Evolutionary conservation across 1,140 invertebrate species (phyloP).

Genomic region (Delia radicum): DNA sequence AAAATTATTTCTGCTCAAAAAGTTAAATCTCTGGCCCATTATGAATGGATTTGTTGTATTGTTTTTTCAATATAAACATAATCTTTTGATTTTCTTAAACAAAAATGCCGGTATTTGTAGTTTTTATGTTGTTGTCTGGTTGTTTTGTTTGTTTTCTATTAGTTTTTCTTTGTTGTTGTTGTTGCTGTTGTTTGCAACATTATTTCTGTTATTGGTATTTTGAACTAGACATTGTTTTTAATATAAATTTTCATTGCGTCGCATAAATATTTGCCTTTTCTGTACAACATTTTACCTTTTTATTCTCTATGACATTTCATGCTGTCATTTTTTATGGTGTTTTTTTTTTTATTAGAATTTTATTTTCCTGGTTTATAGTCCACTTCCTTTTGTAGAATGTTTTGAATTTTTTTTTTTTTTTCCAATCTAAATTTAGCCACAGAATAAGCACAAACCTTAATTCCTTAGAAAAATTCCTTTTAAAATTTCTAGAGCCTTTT

Average conservation of each 20-base stretch:
- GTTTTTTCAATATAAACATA: not conserved
- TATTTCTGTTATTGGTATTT: not conserved
- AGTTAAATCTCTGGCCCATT: no score
- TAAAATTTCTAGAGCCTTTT: not conserved
- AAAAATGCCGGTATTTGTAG: slow-evolving; percentile 18
- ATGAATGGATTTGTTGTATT: not conserved
- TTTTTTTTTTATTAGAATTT: not conserved
- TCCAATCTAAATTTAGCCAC: not conserved
- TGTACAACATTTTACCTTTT: not conserved
- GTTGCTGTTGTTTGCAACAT: not conserved
- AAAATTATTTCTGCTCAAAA: no score
- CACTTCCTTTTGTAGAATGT: not conserved
- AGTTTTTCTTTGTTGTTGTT: no score
- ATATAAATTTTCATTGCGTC: not conserved
- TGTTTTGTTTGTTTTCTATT: no score
- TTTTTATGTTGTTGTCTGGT: no score
- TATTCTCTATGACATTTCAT: not conserved
- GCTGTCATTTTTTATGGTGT: not conserved
- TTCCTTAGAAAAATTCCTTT: not conserved
- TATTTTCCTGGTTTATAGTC: not conserved
- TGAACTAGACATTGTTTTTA: not conserved
- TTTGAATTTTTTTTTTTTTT: not conserved
- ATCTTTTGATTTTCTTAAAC: not conserved
- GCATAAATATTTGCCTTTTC: not conserved
- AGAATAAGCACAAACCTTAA: not conserved